Evolutionary conservation across 2,797 vertebrate genomes (phyloP), one percentile per base, ranked within the genome.

Genomic region (Paedocypris micromegethes): DNA sequence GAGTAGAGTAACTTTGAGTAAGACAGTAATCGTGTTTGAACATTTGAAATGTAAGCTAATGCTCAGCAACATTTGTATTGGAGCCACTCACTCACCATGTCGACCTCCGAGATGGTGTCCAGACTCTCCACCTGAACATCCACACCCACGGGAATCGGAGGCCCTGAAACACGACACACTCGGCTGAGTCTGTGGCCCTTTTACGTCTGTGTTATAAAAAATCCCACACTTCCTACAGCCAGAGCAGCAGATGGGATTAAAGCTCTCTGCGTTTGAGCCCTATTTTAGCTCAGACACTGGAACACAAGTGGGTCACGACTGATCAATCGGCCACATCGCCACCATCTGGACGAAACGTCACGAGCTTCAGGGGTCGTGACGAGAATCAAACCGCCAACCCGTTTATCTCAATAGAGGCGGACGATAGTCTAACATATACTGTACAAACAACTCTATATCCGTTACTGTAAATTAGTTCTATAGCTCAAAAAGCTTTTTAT

Each of bases 51-150:
- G 23, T 23, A 23, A 23, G 23, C 23, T 23, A 23, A 23, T 23
- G 23, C 23, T 23, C 23, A 23, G 23, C 23, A 23, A 23, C 23
- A 23, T 23, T 23, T 23, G 23, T 23, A 23, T 23, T 23, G 23
- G 23, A 23, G 23, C 23, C 23, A 23, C 23, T 23, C 23, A 62
- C 91, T 90, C 77, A 96, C 95, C 96, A 98, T 98, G 74, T 98
- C 96, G 6, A 97, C 95, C 59, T 98, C 96, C 39, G 95, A 98
- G 85, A 98, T 98, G 69, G 95, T 98, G 79, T 97, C 95, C 75
- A 98, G 84, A 79, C 96, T 98, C 84, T 98, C 96, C 68, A 98
- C 95, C 84, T 98, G 95, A 76, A 97, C 95, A 67, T 98, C 96
- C 2, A 98, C 94, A 0, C 96, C 96, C 43, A 98, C 95, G 66